Percentiles rank a stretch among this genome's conserved stretches.
These are phyloP conservation scores for Aepyceros melampus DNA, from an alignment of 2,113 vertebrate species.

Conservation along the genomic window DNA sequence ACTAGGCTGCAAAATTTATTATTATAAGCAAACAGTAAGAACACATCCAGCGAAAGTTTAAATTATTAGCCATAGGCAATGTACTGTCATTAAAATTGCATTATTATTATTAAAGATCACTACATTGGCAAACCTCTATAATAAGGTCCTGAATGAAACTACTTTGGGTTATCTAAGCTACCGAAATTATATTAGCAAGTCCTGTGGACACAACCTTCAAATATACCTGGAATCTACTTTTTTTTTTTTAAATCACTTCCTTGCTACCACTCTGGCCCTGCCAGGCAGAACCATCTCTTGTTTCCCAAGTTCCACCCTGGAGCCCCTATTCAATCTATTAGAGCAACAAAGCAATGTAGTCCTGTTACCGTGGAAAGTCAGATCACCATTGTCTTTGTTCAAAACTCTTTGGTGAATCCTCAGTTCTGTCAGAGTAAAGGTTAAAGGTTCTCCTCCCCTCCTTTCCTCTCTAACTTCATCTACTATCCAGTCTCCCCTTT, in stretches of 20 bases:
- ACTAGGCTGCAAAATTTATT: not conserved
- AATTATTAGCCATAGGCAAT: not conserved
- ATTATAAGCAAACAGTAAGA: conserved; percentile 32
- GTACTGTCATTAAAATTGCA: not conserved
- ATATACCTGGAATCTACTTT: not conserved
- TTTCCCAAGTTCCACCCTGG: not conserved
- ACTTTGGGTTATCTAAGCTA: not conserved
- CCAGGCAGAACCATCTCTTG: not conserved
- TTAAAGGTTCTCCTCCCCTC: not conserved
- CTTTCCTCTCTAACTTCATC: not conserved
- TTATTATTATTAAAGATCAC: not conserved
- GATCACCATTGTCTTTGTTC: not conserved
- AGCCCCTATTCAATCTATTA: not conserved
- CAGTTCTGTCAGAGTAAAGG: not conserved
- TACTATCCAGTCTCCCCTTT: not conserved
- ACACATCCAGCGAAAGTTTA: not conserved
- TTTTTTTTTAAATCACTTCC: not conserved
- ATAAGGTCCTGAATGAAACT: not conserved
- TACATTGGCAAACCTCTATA: not conserved
- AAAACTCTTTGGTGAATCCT: not conserved
- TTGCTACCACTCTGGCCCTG: not conserved
- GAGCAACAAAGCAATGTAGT: not conserved
- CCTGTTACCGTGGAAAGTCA: not conserved
- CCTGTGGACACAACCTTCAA: conserved; percentile 4
- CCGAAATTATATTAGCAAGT: conserved; percentile 3